A percentile compares a stretch with the other conserved stretches of the same genome.
Conservation (phyloP, 2,113 vertebrate species). For the Pomatostomus ruficeps region DNA sequence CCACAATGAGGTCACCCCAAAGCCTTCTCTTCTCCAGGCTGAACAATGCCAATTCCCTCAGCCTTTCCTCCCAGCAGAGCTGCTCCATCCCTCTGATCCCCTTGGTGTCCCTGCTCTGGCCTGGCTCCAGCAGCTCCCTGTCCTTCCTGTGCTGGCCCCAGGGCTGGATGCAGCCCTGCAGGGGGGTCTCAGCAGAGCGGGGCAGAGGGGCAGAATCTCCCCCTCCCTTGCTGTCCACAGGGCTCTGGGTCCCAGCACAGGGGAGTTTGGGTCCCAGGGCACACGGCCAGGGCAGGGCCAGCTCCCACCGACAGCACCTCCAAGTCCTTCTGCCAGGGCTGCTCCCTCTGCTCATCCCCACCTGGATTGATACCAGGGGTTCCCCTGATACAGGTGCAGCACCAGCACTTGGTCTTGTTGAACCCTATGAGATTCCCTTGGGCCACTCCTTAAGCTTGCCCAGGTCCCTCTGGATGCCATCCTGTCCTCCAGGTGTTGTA, state of each 20-base stretch:
- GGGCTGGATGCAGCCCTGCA: background rate
- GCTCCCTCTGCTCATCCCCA: background rate
- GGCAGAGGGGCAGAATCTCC: background rate
- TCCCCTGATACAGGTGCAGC: background rate
- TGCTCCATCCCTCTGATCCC: background rate
- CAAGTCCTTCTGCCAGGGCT: background rate
- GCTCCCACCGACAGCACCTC: background rate
- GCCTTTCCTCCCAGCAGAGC: background rate
- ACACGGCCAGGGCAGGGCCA: background rate
- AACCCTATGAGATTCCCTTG: background rate
- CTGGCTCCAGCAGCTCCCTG: background rate
- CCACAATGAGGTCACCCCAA: background rate
- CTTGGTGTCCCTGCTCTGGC: background rate
- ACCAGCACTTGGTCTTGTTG: background rate
- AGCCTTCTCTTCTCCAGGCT: background rate
- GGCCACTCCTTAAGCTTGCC: accelerated
- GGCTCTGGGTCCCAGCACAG: background rate
- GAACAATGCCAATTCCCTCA: background rate
- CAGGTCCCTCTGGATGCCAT: background rate
- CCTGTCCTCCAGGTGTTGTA: background rate
- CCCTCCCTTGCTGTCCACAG: background rate
- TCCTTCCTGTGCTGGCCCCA: background rate
- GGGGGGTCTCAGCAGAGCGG: background rate
- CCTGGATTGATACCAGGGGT: accelerated
- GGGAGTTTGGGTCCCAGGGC: background rate